Base-by-base conservation (phyloP, 2,888 invertebrate species). In the Mythimna pallens region DNA sequence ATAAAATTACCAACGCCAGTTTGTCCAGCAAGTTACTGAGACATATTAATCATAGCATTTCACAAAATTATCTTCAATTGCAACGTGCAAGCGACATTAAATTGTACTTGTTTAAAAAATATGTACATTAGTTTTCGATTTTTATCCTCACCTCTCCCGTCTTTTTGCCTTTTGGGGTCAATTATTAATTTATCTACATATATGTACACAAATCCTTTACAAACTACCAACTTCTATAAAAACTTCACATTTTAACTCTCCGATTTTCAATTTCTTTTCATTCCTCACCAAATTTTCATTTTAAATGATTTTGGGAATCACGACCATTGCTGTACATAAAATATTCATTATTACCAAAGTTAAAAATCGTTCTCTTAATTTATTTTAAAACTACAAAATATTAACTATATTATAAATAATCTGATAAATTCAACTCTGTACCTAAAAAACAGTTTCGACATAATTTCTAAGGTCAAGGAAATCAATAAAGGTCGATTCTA, bases 71-170 rank as follows among this genome's bases (percentile, higher is more conserved):
- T 62, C 4, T 40, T 1, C 40, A 65, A 63, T 52, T 43, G 17
- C 43, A 22, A 62, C 10, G 50, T 65, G 62, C 65, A 78, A 70
- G 66, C 54, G 68, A 62, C 6, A 64, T 6, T 68, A 47, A 70
- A 82, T 81, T 81, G 79, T 81, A 82, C 79, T 73, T 20, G 63
- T 64, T 65, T 47, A 55, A 65, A 72, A 82, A 73, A 67, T 73
- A 78, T 78, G 58, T 82, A 81, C 73, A 82, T 67, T 59, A 25
- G 30, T 5, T 66, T 65, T 40, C 8, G 12, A 47, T 30, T 55
- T 12, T 50, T 58, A 54, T 59, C 69, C 25, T 74, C 30, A 58
- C 65, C 25, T 55, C 5, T 22, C 0, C 10, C 2, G 47, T 22
- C n/a, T 10, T n/a, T n/a, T n/a, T n/a, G 36, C 17, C 10, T 34